These are phyloP conservation scores for Psittacula cyanocephala DNA, from an alignment of 2,113 vertebrate species.

Conservation along the genomic window DNA sequence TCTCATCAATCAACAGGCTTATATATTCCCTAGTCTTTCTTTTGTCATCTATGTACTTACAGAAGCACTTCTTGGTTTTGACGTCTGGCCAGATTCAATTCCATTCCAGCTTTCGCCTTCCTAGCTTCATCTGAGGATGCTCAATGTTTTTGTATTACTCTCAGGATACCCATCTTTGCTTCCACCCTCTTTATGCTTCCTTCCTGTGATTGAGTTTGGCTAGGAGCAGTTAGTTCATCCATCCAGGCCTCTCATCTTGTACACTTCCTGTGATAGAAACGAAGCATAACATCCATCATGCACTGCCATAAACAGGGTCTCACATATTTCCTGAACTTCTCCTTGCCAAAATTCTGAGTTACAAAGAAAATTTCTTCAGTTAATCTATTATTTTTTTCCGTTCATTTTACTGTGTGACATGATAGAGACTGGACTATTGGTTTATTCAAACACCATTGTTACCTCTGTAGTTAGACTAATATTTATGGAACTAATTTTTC, in stretches of 20 bases:
- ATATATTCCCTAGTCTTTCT: background rate
- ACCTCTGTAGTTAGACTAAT: background rate
- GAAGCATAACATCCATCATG: background rate
- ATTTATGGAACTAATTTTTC: constrained; percentile 34
- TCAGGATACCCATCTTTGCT: background rate
- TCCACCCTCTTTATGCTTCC: background rate
- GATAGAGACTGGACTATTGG: background rate
- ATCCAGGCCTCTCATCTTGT: background rate
- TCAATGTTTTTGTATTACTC: background rate
- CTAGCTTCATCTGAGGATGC: background rate
- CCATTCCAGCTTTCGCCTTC: background rate
- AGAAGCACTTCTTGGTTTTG: background rate
- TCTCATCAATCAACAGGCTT: fast-evolving
- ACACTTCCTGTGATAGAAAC: background rate
- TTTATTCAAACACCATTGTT: background rate
- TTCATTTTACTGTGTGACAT: background rate
- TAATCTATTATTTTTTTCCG: background rate
- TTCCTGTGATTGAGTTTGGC: background rate
- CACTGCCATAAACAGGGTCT: background rate
- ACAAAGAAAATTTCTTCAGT: background rate
- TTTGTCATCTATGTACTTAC: background rate
- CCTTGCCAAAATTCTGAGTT: background rate
- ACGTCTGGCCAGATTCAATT: background rate
- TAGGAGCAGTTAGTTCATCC: background rate
- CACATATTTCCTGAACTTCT: background rate